Evolutionary conservation across 2,113 vertebrate species (phyloP), one percentile per base, ranked within the genome.

Genomic region (Cinclus cinclus): DNA sequence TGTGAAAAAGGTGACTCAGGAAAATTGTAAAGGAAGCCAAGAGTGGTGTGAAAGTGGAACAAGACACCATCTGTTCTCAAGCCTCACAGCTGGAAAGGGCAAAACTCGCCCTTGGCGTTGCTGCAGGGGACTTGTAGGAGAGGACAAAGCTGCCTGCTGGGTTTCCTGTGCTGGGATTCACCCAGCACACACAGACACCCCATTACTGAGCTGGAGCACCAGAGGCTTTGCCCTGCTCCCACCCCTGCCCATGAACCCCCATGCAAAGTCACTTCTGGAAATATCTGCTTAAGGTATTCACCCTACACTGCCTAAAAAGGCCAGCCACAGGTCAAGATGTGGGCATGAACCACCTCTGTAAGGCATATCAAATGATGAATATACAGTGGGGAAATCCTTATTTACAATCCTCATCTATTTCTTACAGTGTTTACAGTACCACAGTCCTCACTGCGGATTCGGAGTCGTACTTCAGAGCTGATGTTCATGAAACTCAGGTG

Each of bases 261-360:
- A 14, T 1, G 37, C 0, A 3, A 65, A 0, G 0, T 30, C 71
- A 17, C 23, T 53, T 39, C 73, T 55, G 50, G 64, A 50, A 85
- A 60, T 23, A 60, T 4, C 62, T 76, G 49, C 60, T n/a, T 8
- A 16, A 65, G 49, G 24, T 42, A 28, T 19, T 49, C 58, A 20
- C 39, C 20, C 15, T 39, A 35, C 15, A 4, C 27, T 13, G 44
- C 17, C 20, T 4, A 21, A 14, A 73, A 55, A 31, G 20, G 65
- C 4, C 30, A 83, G 33, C 25, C 74, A 24, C 1, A 15, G 65
- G 35, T 42, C 41, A 69, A 77, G 69, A 31, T 6, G 5, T 20
- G 41, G 59, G 44, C 22, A 42, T 35, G 41, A 76, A 49, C 12
- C 13, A 49, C 30, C 17, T 23, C 47, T 83, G 47, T 56, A 69